Conservation (phyloP, 2,888 invertebrate genomes). For the Pollenia angustigena region DNA sequence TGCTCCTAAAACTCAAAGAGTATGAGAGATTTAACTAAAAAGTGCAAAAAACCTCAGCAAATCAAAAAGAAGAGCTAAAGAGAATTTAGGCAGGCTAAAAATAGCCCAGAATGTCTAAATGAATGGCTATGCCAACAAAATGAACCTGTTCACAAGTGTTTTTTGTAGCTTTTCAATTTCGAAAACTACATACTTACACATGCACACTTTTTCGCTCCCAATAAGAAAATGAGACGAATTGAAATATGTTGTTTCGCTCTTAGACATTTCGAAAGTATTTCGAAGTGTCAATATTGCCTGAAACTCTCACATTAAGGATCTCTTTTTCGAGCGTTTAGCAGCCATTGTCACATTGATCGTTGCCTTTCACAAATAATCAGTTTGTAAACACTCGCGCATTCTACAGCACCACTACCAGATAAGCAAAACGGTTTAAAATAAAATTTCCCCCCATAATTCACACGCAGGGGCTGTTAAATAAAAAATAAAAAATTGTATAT, state of each 20-base stretch:
- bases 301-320: constrained; percentile 49
- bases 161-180: constrained; percentile 69
- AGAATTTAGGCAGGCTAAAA: constrained; percentile 76
- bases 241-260: constrained; percentile 32
- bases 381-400: constrained; percentile 63
- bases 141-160: constrained; percentile 81
- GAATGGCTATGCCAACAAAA: constrained; percentile 60
- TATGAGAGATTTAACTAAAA: too few species aligned
- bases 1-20: constrained; percentile 25
- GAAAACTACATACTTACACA: constrained; percentile 56
- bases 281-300: constrained; percentile 20
- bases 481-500: constrained; percentile 4
- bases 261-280: constrained; percentile 9
- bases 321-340: constrained; percentile 23
- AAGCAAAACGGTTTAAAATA: constrained; percentile 16
- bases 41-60: background rate
- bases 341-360: constrained; percentile 55
- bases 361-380: constrained; percentile 37
- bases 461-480: constrained; percentile 29
- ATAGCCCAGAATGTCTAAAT: constrained; percentile 70
- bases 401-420: constrained; percentile 30
- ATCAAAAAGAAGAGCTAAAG: background rate
- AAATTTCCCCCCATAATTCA: background rate
- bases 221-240: constrained; percentile 35
- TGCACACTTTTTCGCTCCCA: background rate